These are phyloP conservation scores for Tolypeutes matacus DNA, from an alignment of 2,797 vertebrate genomes.

Conservation along the genomic window DNA sequence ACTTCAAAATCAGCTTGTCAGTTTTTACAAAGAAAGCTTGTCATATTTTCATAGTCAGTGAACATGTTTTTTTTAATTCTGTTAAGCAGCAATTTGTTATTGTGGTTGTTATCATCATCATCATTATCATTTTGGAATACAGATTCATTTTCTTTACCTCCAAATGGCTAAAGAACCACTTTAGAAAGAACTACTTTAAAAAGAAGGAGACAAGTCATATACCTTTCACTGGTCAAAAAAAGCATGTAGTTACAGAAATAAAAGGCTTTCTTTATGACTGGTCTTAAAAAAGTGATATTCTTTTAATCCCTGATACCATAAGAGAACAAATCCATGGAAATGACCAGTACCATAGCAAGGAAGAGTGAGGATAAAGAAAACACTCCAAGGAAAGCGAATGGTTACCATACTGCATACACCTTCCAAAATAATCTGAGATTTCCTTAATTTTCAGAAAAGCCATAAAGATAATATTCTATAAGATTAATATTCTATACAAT, in stretches of 20 bases:
- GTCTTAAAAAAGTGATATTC: not conserved
- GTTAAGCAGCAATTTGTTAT: not conserved
- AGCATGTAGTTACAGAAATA: not conserved
- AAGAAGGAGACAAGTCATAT: not conserved
- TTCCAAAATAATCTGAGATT: not conserved
- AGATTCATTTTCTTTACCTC: not conserved
- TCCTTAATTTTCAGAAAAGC: conserved; percentile 14
- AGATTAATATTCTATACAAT: not conserved
- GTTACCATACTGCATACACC: not conserved
- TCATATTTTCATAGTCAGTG: not conserved
- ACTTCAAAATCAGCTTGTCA: not conserved
- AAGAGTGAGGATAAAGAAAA: not conserved
- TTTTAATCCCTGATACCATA: not conserved
- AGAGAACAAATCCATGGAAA: not conserved
- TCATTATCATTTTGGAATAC: not conserved
- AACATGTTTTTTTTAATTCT: not conserved
- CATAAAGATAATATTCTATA: not conserved
- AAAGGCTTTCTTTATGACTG: not conserved
- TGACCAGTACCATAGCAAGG: not conserved
- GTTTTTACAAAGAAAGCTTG: not conserved
- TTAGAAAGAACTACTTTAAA: not conserved
- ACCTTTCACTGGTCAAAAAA: not conserved
- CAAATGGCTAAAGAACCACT: not conserved
- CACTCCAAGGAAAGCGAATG: not conserved
- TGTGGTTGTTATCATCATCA: not conserved